Evolutionary conservation across 2,888 invertebrate species (phyloP), one percentile per base, ranked within the genome.

Genomic region (Acanthosepion esculentum): DNA sequence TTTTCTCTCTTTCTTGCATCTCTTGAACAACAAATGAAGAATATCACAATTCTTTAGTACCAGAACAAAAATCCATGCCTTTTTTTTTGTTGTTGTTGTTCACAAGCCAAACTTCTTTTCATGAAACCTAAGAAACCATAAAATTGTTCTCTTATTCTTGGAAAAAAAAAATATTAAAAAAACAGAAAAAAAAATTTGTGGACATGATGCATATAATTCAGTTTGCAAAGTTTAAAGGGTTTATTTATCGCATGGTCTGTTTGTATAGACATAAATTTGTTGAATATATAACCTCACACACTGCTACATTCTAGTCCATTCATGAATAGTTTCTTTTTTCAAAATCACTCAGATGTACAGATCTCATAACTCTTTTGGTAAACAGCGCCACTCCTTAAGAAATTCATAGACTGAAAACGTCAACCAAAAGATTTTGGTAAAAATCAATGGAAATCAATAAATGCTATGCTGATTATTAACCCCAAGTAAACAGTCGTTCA

Each of bases 51-150:
- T 78, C 78, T 78, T 78, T 78, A n/a, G n/a, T n/a, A 8, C 18
- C 78, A 78, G 78, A 78, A n/a, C 15, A 33, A 78, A 78, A 78
- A 78, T 78, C 78, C n/a, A 78, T 78, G n/a, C 78, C 15, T 78
- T 78, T 78, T 33, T 41, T 41, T 41, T 41, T 41, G 2, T 41
- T 41, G 2, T 41, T 41, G 41, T 41, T 41, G 3, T 41, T n/a
- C n/a, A n/a, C 78, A n/a, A 78, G n/a, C 18, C n/a, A 78, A 78
- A 78, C n/a, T 78, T 78, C 78, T n/a, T n/a, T 78, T 78, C 78
- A 78, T n/a, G 78, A 78, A 78, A 78, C 78, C n/a, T n/a, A 78
- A 78, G 78, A 78, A 33, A n/a, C 78, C 78, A 78, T 78, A 33
- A 78, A 78, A 78, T 15, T 78, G 78, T 78, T 33, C 33, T 15